Percentiles rank a stretch among this genome's conserved stretches.
phyloP scores from a whole-genome alignment of 1,140 invertebrate genomes.

The Heliconius melpomene region DNA sequence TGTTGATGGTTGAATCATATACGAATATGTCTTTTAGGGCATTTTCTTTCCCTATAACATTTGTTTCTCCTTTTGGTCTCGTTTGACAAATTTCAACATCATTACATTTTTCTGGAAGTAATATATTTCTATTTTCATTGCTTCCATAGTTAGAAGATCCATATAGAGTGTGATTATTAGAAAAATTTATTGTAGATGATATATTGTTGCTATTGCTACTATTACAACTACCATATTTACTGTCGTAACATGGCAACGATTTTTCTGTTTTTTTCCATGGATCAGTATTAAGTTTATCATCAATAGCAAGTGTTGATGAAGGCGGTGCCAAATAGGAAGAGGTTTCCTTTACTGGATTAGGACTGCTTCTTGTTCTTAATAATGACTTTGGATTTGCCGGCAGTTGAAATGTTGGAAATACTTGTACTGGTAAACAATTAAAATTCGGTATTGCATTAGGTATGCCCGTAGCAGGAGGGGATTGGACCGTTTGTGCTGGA shows the following conservation, averaged over 20 bases:
- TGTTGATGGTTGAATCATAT: slow-evolving; percentile 4
- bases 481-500: slow-evolving; percentile 64
- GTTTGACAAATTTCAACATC: slow-evolving; percentile 52
- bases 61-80: slow-evolving; percentile 22
- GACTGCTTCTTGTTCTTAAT: slow-evolving; percentile 69
- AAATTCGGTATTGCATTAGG: slow-evolving; percentile 68
- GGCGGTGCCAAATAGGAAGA: not conserved
- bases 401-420: slow-evolving; percentile 74
- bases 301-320: not conserved
- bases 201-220: slow-evolving; percentile 35
- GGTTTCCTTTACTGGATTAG: slow-evolving; percentile 51
- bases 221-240: slow-evolving; percentile 15
- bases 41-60: slow-evolving; percentile 8
- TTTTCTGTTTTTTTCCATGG: slow-evolving; percentile 21
- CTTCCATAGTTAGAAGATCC: slow-evolving; percentile 45
- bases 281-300: slow-evolving; percentile 20
- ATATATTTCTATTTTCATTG: slow-evolving; percentile 41
- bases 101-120: slow-evolving; percentile 56
- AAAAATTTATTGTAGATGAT: slow-evolving; percentile 2
- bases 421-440: slow-evolving; percentile 76
- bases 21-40: slow-evolving; percentile 10
- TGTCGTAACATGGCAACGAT: not conserved
- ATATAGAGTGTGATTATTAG: slow-evolving; percentile 24
- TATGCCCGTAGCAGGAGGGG: slow-evolving; percentile 56
- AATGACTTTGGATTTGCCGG: slow-evolving; percentile 78